phyloP scores from a whole-genome alignment of 2,888 invertebrate species.

The Trissolcus brochymenae region DNA sequence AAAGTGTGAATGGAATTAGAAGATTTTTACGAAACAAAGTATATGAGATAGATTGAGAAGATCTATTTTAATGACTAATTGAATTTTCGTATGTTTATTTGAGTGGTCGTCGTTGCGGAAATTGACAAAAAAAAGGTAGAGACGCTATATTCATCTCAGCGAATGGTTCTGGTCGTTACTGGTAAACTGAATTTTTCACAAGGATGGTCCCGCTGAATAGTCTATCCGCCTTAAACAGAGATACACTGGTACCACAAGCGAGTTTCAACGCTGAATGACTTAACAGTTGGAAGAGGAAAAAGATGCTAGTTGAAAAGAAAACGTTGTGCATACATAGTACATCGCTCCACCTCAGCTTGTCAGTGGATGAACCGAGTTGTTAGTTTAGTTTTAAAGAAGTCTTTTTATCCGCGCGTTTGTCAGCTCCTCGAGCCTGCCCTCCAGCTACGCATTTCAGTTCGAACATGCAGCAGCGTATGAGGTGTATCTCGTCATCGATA shows the following conservation, averaged over 20 bases:
- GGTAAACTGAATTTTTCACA: conserved; percentile 69
- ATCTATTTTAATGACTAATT: no score
- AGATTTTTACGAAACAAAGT: no score
- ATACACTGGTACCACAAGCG: conserved; percentile 38
- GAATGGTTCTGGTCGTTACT: conserved; percentile 66
- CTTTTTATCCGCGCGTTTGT: conserved; percentile 49
- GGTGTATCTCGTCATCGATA: conserved; percentile 29
- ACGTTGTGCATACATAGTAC: conserved; percentile 65
- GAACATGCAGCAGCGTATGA: conserved; percentile 15
- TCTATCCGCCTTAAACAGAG: conserved; percentile 46
- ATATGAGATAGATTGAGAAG: no score
- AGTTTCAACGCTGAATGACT: conserved; percentile 53
- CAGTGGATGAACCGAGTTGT: conserved; percentile 59
- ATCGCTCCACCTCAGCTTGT: conserved; percentile 54
- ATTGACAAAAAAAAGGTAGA: conserved; percentile 34
- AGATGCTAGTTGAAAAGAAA: conserved; percentile 61
- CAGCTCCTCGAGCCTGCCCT: conserved; percentile 24
- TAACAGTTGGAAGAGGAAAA: conserved; percentile 52
- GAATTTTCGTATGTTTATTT: no score
- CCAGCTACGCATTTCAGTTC: conserved; percentile 22
- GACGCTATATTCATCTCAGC: conserved; percentile 63
- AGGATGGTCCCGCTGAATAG: conserved; percentile 66
- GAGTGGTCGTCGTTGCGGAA: neutral
- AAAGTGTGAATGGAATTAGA: no score
- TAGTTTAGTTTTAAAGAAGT: conserved; percentile 60